Percentiles rank a stretch among this genome's conserved stretches.
Conservation (phyloP, 2,113 vertebrate species). For the Trogon surrucura region DNA sequence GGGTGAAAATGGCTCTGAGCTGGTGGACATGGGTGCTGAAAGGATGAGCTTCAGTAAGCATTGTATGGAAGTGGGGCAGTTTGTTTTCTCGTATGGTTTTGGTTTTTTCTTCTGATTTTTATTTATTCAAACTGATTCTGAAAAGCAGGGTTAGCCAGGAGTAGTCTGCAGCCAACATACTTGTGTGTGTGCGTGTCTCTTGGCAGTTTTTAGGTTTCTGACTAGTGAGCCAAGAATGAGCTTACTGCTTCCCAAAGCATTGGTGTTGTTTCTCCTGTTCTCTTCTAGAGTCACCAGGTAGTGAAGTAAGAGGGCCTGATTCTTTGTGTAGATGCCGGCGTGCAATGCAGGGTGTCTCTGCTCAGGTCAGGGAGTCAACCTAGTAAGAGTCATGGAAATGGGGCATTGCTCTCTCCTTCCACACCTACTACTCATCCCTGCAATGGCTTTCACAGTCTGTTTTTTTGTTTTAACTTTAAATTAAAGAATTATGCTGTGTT, state of each 20-base stretch:
- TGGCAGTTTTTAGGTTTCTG: conserved; percentile 26
- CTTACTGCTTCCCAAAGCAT: conserved; percentile 4
- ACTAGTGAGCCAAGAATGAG: background rate
- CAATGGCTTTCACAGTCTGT: background rate
- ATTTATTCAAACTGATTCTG: background rate
- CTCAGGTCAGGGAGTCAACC: background rate
- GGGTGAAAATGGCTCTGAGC: background rate
- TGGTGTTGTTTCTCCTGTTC: background rate
- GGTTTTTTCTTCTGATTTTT: background rate
- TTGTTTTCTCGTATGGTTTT: conserved; percentile 8
- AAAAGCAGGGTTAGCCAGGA: background rate
- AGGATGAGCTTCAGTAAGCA: background rate
- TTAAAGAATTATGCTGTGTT: background rate
- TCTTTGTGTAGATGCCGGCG: background rate
- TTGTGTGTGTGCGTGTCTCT: background rate
- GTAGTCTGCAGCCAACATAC: conserved; percentile 35
- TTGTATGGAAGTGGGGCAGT: background rate
- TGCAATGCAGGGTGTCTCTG: background rate
- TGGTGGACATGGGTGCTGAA: background rate
- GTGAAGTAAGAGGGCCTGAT: background rate
- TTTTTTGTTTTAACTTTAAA: background rate
- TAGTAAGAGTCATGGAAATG: background rate
- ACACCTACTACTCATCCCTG: background rate
- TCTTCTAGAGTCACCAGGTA: background rate
- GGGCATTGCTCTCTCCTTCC: background rate